A percentile compares a stretch with the other conserved stretches of the same genome.
phyloP scores from a whole-genome alignment of 2,113 vertebrate genomes.

The Catharus bicknelli region DNA sequence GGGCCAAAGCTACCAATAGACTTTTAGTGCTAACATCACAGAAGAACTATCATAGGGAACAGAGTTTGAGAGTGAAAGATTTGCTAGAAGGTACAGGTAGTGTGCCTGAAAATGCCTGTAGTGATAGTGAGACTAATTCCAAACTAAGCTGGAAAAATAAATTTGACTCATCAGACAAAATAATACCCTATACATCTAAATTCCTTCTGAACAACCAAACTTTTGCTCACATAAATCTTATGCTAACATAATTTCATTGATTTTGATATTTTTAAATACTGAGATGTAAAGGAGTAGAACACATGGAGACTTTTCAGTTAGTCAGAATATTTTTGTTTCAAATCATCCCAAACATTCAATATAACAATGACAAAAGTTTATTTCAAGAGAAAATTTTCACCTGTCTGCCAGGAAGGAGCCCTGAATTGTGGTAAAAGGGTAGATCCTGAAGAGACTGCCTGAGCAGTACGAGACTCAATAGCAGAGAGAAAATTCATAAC shows the following conservation, averaged over 20 bases:
- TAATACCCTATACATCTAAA: background rate
- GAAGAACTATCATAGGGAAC: background rate
- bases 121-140: background rate
- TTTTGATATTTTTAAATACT: background rate
- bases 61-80: background rate
- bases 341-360: background rate
- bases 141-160: background rate
- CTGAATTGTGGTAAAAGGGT: slow-evolving; percentile 92
- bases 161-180: background rate
- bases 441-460: slow-evolving; percentile 91
- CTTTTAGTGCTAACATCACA: background rate
- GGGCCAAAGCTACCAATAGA: background rate
- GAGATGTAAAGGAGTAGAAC: background rate
- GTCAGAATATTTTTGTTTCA: background rate
- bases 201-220: background rate
- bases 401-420: slow-evolving; percentile 92
- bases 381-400: slow-evolving; percentile 68
- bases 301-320: background rate
- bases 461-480: slow-evolving; percentile 89
- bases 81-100: background rate
- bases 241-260: background rate
- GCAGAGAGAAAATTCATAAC: slow-evolving; percentile 95
- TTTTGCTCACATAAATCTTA: background rate
- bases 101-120: background rate
- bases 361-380: background rate